Evolutionary conservation across 2,797 vertebrate species (phyloP), one percentile per base, ranked within the genome.

Genomic region (Parauchenoglanis punctatus): DNA sequence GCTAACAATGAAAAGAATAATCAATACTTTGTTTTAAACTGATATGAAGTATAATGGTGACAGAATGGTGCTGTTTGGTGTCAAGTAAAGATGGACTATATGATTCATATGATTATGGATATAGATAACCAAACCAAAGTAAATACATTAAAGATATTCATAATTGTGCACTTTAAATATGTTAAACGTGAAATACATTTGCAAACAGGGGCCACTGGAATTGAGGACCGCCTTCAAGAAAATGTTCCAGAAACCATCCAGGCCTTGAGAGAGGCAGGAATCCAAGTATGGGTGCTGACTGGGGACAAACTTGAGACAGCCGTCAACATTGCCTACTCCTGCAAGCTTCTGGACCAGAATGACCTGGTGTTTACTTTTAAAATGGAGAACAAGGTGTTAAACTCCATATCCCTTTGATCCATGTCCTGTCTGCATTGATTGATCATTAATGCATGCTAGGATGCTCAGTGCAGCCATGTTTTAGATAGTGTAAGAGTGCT

Each of bases 291-390:
- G 98, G 97, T 99, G 90, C 91, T 99, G 93, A 99, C 98, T 4
- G 98, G 98, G 87, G 98, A 99, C 94, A 99, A 99, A 91, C 94
- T 96, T 23, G 98, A 99, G 95, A 99, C 98, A 81, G 98, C 98
- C 0, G 92, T 99, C 92, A 99, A 98, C 91, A 97, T 99, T 3
- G 97, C 97, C 31, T 96, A 99, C 91, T 96, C 99, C 91, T 99
- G 98, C 93, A 96, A 96, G 90, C 96, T 99, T 54, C 92, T 99
- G 89, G 94, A 97, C 85, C 95, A 97, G 68, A 95, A 92, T 2
- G 98, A 98, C 91, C 95, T 96, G 6, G 95, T 99, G 87, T 97
- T 99, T 94, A 97, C 97, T 91, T 96, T 99, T 90, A 98, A 96
- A 93, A 97, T 96, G 28, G 96, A 95, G 89, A 97, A 90, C 92